phyloP scores from a whole-genome alignment of 2,888 invertebrate species.

The Zeuzera pyrina region DNA sequence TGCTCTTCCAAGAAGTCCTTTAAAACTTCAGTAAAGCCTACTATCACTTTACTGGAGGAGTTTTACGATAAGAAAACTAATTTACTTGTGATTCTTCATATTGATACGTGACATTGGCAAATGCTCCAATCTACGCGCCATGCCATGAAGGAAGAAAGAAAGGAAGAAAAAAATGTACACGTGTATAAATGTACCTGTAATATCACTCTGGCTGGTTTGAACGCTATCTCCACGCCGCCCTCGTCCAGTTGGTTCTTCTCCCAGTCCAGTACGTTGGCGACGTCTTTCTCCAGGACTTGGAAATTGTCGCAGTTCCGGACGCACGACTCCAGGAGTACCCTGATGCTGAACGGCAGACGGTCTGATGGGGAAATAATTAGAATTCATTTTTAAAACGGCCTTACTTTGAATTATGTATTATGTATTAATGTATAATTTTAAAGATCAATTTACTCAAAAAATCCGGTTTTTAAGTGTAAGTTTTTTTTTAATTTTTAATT shows the following conservation, averaged over 20 bases:
- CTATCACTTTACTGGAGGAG: too few relatives aligned
- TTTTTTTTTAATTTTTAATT: not conserved
- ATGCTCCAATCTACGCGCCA: too few relatives aligned
- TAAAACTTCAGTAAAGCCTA: too few relatives aligned
- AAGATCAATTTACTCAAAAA: not conserved
- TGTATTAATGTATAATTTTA: too few relatives aligned
- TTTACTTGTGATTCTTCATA: too few relatives aligned
- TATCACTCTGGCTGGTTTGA: slow-evolving; percentile 96
- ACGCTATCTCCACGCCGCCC: slow-evolving; percentile 91
- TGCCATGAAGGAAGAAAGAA: too few relatives aligned
- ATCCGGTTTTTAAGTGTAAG: not conserved
- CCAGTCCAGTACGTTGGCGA: slow-evolving; percentile 92
- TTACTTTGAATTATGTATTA: too few relatives aligned
- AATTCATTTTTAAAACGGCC: too few relatives aligned
- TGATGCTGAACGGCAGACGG: slow-evolving; percentile 91
- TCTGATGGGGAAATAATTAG: slow-evolving; percentile 65
- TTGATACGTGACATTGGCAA: too few relatives aligned
- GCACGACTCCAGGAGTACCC: slow-evolving; percentile 95
- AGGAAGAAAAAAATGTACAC: too few relatives aligned
- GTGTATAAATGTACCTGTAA: slow-evolving; percentile 79
- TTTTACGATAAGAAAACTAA: too few relatives aligned
- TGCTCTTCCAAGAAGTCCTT: too few relatives aligned
- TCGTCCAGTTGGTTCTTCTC: slow-evolving; percentile 78
- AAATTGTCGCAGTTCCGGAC: slow-evolving; percentile 97
- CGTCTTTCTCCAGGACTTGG: slow-evolving; percentile 89